Conservation (phyloP, 2,888 invertebrate species). For the Malthinus flaveolus region DNA sequence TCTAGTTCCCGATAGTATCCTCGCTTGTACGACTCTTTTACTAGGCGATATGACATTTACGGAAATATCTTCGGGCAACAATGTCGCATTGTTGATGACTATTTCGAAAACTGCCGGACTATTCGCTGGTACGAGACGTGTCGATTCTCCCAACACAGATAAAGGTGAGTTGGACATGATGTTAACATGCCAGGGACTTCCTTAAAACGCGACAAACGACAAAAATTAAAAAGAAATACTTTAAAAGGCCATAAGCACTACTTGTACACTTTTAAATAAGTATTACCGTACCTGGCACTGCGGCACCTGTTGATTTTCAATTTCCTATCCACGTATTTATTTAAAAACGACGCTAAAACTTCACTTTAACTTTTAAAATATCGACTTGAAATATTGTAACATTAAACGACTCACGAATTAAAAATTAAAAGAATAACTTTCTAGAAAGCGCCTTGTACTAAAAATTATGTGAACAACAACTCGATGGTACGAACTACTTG, state of each 20-base stretch:
- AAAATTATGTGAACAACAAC: constrained; percentile 19
- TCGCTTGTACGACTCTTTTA: constrained; percentile 79
- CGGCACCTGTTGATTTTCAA: constrained; percentile 25
- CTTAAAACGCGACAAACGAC: constrained; percentile 57
- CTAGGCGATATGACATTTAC: constrained; percentile 81
- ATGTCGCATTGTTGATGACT: constrained; percentile 65
- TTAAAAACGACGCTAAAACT: constrained; percentile 12
- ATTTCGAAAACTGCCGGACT: constrained; percentile 89
- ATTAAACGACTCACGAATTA: constrained; percentile 5
- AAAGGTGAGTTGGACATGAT: constrained; percentile 77
- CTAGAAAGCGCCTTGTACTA: constrained; percentile 27
- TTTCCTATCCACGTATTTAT: constrained; percentile 10
- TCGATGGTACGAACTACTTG: constrained; percentile 14
- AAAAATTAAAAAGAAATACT: constrained; percentile 4
- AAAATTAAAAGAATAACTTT: constrained; percentile 15
- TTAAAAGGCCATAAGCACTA: constrained; percentile 7
- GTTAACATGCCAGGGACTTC: constrained; percentile 93
- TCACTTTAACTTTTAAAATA: constrained; percentile 12
- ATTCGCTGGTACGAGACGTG: constrained; percentile 88
- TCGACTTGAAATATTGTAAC: constrained; percentile 9
- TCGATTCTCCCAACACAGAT: constrained; percentile 85
- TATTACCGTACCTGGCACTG: constrained; percentile 23
- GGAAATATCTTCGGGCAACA: constrained; percentile 60
- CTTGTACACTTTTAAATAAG: constrained; percentile 5
- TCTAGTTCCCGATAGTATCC: constrained; percentile 80